Percentiles rank a stretch among this genome's conserved stretches.
Evolutionary conservation across 2,113 vertebrate genomes (phyloP).

Genomic region (Notarius lentiginosus): DNA sequence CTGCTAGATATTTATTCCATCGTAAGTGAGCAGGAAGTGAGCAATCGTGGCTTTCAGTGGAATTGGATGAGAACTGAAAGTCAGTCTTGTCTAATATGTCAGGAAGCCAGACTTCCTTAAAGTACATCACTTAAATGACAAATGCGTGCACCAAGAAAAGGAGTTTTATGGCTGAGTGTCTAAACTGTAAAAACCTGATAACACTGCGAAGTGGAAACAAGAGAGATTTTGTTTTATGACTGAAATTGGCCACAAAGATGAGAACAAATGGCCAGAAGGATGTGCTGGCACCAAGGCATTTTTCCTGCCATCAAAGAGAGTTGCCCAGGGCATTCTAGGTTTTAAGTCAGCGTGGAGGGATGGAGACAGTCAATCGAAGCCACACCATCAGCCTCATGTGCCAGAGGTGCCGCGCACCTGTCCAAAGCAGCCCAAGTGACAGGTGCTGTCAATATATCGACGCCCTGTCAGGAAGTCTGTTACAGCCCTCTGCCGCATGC

Average conservation of each 20-base stretch:
- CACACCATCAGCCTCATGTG: constrained; percentile 41
- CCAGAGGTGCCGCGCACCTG: constrained; percentile 37
- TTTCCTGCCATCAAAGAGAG: constrained; percentile 20
- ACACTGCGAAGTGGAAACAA: constrained; percentile 3
- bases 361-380: constrained; percentile 46
- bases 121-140: constrained; percentile 26
- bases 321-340: constrained; percentile 39
- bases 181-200: background rate
- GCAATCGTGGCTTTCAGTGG: background rate
- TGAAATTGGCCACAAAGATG: constrained; percentile 3
- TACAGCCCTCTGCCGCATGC: constrained; percentile 64
- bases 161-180: constrained; percentile 4
- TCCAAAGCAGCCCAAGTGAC: constrained; percentile 66
- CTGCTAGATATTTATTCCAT: constrained; percentile 46
- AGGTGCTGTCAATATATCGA: constrained; percentile 76
- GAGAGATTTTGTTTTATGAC: constrained; percentile 26
- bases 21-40: background rate
- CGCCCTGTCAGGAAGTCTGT: constrained; percentile 72
- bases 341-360: constrained; percentile 40
- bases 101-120: constrained; percentile 33
- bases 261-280: constrained; percentile 21
- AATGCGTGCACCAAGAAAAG: constrained; percentile 18
- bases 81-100: constrained; percentile 13
- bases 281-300: constrained; percentile 16
- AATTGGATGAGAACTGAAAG: constrained; percentile 16